Percentiles rank a stretch among this genome's conserved stretches.
Conservation (phyloP, 2,888 invertebrate species). For the Sarcophaga caerulescens region DNA sequence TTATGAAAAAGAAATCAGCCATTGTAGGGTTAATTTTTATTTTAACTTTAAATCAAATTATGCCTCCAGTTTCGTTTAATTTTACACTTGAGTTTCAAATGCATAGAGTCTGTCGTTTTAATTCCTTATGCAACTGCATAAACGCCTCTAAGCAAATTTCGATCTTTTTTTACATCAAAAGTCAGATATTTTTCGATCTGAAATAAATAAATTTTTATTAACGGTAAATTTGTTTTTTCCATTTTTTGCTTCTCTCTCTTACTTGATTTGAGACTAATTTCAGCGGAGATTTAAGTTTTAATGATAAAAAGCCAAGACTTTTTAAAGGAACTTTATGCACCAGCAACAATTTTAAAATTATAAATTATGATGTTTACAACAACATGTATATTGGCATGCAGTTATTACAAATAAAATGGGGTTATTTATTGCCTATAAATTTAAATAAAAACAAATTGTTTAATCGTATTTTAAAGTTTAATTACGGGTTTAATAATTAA, state of each 20-base stretch:
- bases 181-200: slow-evolving; percentile 11
- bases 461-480: not conserved
- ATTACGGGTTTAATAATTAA: not conserved
- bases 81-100: not conserved
- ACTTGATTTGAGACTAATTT: not conserved
- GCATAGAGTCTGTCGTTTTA: not conserved
- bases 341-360: not conserved
- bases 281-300: slow-evolving; percentile 47
- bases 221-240: not conserved
- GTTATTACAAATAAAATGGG: not conserved
- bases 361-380: not conserved
- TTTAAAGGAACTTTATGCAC: slow-evolving; percentile 3
- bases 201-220: not conserved
- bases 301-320: slow-evolving; percentile 21
- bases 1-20: too few relatives aligned
- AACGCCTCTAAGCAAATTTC: too few relatives aligned
- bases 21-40: too few relatives aligned
- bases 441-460: not conserved
- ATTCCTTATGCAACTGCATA: not conserved
- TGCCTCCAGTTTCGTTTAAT: not conserved
- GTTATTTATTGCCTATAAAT: not conserved
- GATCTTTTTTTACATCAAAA: too few relatives aligned
- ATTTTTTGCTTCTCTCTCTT: not conserved
- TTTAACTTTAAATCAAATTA: too few relatives aligned
- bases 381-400: not conserved